Percentiles rank a stretch among this genome's conserved stretches.
phyloP scores from a whole-genome alignment of 2,113 vertebrate species.

The Paralichthys olivaceus region DNA sequence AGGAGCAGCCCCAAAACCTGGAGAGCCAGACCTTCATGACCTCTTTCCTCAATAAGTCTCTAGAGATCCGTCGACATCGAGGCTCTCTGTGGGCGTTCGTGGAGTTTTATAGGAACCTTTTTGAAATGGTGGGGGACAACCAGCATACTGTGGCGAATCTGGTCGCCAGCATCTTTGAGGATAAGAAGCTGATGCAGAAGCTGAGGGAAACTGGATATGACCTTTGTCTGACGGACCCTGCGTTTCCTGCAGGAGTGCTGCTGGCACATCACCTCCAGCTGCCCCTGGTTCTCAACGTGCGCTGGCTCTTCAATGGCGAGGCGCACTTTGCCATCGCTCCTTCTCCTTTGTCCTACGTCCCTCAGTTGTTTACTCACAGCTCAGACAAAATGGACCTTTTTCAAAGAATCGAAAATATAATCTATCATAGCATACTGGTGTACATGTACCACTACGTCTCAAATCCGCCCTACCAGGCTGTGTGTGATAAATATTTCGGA shows the following conservation, averaged over 20 bases:
- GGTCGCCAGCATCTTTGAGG: conserved; percentile 62
- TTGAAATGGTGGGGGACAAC: conserved; percentile 10
- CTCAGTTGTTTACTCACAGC: conserved; percentile 43
- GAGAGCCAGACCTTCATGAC: conserved; percentile 65
- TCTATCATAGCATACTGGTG: conserved; percentile 39
- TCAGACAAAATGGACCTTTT: conserved; percentile 71
- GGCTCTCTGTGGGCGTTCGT: conserved; percentile 44
- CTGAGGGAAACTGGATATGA: conserved; percentile 65
- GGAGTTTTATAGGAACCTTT: conserved; percentile 53
- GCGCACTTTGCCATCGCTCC: conserved; percentile 70
- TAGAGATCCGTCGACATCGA: conserved; percentile 23
- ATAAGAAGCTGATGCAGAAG: conserved; percentile 49
- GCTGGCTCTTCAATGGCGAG: conserved; percentile 70
- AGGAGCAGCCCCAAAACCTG: conserved; percentile 38
- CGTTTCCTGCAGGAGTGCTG: conserved; percentile 65
- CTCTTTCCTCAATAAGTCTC: conserved; percentile 42
- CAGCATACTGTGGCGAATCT: conserved; percentile 17
- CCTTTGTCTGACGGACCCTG: conserved; percentile 72
- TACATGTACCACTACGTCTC: conserved; percentile 47
- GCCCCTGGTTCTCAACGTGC: conserved; percentile 74
- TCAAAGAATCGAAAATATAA: conserved; percentile 67
- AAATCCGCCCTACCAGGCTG: conserved; percentile 56
- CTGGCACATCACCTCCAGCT: conserved; percentile 74
- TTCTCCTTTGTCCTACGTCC: conserved; percentile 76
- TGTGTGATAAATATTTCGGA: conserved; percentile 69